Conservation (phyloP, 1,140 invertebrate genomes). For the Pseudomyrmex pallidus region DNA sequence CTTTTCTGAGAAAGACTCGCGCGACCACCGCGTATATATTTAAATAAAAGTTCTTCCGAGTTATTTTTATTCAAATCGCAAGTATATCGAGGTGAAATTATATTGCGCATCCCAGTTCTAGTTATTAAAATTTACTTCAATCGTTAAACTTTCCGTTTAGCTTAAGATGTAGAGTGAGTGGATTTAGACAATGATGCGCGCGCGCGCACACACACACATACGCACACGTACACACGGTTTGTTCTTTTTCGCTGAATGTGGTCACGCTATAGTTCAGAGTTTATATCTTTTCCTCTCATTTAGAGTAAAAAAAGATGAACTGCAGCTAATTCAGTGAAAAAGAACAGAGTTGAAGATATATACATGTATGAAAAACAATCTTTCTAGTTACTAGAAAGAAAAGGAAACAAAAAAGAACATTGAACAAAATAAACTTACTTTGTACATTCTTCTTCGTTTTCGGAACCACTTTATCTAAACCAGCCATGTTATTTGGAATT, state of each 20-base stretch:
- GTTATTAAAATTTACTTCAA: too few relatives aligned
- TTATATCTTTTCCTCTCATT: too few relatives aligned
- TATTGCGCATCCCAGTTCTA: background rate
- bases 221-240: too few relatives aligned
- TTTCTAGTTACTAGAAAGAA: background rate
- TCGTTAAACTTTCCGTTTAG: background rate
- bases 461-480: constrained; percentile 87
- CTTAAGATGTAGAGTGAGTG: background rate
- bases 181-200: too few relatives aligned
- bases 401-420: background rate
- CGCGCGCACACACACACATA: too few relatives aligned
- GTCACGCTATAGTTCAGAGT: too few relatives aligned
- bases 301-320: too few relatives aligned
- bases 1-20: constrained; percentile 31
- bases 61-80: background rate
- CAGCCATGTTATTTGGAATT: constrained; percentile 85
- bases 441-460: constrained; percentile 78
- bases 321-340: too few relatives aligned
- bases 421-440: constrained; percentile 73
- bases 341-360: too few relatives aligned
- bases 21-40: background rate
- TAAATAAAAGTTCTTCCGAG: background rate
- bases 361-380: background rate
- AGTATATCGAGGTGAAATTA: background rate
- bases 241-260: too few relatives aligned